These are phyloP conservation scores for Entomyzon cyanotis DNA, from an alignment of 2,113 vertebrate species.

Conservation along the genomic window DNA sequence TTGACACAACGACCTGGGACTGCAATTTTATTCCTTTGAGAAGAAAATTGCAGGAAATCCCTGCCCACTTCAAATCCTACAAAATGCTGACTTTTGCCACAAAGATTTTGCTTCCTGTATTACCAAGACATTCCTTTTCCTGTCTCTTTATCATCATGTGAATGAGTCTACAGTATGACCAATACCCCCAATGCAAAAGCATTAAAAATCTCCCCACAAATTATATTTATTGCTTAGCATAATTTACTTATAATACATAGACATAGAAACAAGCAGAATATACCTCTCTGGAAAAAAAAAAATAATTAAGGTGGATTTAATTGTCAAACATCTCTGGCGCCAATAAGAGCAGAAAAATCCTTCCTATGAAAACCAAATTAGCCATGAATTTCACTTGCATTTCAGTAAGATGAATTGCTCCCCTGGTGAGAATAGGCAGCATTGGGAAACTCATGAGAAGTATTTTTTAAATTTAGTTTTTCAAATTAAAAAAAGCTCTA, in stretches of 20 bases:
- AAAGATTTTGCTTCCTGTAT: not conserved
- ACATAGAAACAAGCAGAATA: not conserved
- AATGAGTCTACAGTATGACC: not conserved
- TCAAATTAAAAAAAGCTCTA: not conserved
- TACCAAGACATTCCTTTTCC: not conserved
- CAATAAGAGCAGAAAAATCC: not conserved
- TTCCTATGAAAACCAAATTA: not conserved
- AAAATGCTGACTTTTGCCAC: not conserved
- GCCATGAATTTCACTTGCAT: not conserved
- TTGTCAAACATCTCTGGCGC: not conserved
- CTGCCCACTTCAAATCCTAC: not conserved
- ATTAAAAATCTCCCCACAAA: not conserved
- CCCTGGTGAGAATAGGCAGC: not conserved
- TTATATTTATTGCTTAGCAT: not conserved
- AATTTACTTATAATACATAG: not conserved
- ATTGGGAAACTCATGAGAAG: not conserved
- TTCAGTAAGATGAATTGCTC: not conserved
- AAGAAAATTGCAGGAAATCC: not conserved
- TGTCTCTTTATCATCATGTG: not conserved
- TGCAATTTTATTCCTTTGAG: not conserved
- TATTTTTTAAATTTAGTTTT: not conserved
- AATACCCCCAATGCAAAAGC: not conserved
- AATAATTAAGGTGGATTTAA: not conserved
- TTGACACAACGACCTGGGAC: not conserved
- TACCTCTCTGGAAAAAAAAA: not conserved